Evolutionary conservation across 1,140 invertebrate genomes (phyloP).

Genomic region (Battus philenor): DNA sequence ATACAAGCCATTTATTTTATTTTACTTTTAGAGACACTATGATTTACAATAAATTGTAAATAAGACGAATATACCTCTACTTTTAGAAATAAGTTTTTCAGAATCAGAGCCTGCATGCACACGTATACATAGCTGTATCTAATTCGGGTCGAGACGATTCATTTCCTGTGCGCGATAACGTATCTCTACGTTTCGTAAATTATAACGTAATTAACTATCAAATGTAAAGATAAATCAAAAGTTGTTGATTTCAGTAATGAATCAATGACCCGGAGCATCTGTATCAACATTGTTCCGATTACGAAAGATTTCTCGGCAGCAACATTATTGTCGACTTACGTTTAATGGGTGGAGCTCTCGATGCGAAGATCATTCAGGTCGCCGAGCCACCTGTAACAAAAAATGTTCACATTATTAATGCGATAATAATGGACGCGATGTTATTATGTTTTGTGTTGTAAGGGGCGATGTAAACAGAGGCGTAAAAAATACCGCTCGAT

Average conservation of each 20-base stretch:
- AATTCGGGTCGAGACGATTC: conserved; percentile 32
- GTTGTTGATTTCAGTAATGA: conserved; percentile 4
- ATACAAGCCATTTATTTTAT: too few species aligned
- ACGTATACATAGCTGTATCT: conserved; percentile 5
- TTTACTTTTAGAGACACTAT: too few species aligned
- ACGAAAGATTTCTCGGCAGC: conserved; percentile 15
- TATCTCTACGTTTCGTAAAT: conserved; percentile 18
- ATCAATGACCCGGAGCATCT: conserved; percentile 27
- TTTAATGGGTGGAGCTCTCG: conserved; percentile 57
- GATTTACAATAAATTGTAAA: too few species aligned
- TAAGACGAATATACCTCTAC: too few species aligned
- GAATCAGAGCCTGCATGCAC: too few species aligned
- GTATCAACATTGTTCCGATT: conserved; percentile 18
- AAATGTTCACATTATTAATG: conserved; percentile 34
- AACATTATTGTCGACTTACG: conserved; percentile 45
- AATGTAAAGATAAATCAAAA: conserved; percentile 11
- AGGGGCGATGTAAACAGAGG: conserved; percentile 23
- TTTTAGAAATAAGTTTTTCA: too few species aligned
- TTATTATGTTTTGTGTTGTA: not conserved
- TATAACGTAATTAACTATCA: conserved; percentile 9
- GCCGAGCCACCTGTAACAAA: conserved; percentile 51
- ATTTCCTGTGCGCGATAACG: conserved; percentile 27
- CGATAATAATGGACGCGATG: conserved; percentile 29
- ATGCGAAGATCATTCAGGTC: conserved; percentile 59
- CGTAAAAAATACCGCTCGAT: conserved; percentile 27